Evolutionary conservation across 2,797 vertebrate genomes (phyloP).

Genomic region (Echiichthys vipera): DNA sequence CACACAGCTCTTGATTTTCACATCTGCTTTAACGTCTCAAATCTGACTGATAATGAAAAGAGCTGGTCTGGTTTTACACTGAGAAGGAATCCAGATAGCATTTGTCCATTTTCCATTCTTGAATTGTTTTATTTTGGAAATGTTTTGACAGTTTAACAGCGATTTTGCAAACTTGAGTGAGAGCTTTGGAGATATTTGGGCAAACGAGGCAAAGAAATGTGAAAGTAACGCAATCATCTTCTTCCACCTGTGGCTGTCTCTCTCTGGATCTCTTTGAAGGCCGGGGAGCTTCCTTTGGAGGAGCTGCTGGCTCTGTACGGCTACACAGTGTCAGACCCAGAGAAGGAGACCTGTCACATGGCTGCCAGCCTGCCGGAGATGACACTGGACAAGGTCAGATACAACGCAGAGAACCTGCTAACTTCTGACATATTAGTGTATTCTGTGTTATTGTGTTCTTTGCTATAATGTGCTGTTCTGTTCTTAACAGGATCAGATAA

Average conservation of each 20-base stretch:
- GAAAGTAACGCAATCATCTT: slow-evolving; percentile 9
- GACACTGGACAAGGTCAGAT: slow-evolving; percentile 91
- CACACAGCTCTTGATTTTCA: background rate
- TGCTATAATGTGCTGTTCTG: background rate
- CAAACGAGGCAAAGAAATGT: slow-evolving; percentile 10
- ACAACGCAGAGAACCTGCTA: background rate
- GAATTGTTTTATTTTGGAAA: background rate
- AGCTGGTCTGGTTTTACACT: background rate
- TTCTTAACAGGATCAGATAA: slow-evolving; percentile 87
- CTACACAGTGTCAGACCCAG: slow-evolving; percentile 89
- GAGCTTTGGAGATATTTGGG: background rate
- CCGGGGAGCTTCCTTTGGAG: slow-evolving; percentile 92
- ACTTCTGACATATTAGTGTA: background rate
- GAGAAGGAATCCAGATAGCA: background rate
- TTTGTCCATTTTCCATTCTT: too few species aligned
- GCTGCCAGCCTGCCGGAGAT: slow-evolving; percentile 88
- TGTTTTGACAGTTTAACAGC: background rate
- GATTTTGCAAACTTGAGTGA: background rate
- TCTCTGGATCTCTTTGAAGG: slow-evolving; percentile 75
- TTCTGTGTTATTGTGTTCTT: background rate
- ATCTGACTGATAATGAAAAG: background rate
- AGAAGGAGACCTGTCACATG: slow-evolving; percentile 86
- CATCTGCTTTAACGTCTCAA: background rate
- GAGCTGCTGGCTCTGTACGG: slow-evolving; percentile 94
- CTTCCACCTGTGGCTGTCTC: slow-evolving; percentile 14